Percentiles rank a stretch among this genome's conserved stretches.
These are phyloP conservation scores for Thymelicus sylvestris DNA, from an alignment of 2,888 invertebrate species.

Conservation along the genomic window DNA sequence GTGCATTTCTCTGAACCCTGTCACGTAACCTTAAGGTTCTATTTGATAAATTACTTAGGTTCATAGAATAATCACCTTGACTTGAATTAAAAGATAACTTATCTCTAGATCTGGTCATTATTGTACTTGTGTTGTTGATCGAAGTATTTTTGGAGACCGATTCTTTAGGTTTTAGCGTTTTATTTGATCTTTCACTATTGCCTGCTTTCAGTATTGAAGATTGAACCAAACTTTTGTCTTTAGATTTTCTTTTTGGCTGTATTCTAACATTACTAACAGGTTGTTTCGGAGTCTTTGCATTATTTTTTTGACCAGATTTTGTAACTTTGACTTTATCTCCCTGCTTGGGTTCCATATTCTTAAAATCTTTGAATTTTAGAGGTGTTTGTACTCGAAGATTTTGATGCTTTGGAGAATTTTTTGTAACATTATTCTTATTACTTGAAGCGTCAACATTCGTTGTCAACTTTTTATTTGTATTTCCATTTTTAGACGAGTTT, in stretches of 20 bases:
- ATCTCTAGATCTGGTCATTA: constrained; percentile 9
- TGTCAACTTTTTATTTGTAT: background rate
- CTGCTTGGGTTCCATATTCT: constrained; percentile 6
- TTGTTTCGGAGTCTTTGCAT: background rate
- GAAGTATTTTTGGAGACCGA: constrained; percentile 9
- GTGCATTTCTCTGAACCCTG: background rate
- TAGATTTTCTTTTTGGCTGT: constrained; percentile 28
- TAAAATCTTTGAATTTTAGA: constrained; percentile 5
- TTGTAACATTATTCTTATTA: background rate
- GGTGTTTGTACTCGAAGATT: background rate
- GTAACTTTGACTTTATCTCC: constrained; percentile 8
- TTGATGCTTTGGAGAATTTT: background rate
- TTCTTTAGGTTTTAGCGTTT: background rate
- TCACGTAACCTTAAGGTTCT: constrained; percentile 38
- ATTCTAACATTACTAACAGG: constrained; percentile 30
- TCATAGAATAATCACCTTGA: constrained; percentile 23
- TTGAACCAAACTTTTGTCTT: constrained; percentile 20
- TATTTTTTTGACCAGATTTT: background rate
- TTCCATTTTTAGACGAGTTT: background rate
- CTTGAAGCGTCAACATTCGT: background rate
- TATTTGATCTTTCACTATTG: background rate
- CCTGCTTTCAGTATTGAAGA: background rate
- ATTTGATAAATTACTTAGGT: constrained; percentile 37
- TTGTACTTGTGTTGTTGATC: background rate
- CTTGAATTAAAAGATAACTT: constrained; percentile 13